Evolutionary conservation across 2,113 vertebrate species (phyloP), one percentile per base, ranked within the genome.

Genomic region (Forbesichthys papilliferus): DNA sequence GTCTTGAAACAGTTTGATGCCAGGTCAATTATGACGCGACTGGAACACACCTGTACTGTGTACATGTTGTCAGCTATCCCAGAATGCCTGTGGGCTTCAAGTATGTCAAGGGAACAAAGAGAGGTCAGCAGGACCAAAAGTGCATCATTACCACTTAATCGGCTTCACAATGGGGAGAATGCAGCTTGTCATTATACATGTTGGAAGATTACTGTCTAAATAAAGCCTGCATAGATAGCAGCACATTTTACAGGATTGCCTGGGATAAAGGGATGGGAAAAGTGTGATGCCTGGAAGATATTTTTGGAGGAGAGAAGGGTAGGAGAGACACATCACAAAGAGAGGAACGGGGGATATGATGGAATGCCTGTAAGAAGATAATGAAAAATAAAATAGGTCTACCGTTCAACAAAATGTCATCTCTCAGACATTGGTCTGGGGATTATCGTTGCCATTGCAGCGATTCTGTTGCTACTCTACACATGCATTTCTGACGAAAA

Each of bases 361-460:
- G 73, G 81, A 80, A 77, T 75, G 78, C 80, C 69, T 56, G 77
- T 67, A 73, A 83, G 74, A 73, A 81, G 77, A 86, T 88, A 89
- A 88, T 87, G 83, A 87, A 76, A 73, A 87, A 86, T 84, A 77
- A 83, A 83, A 87, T 81, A 42, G 36, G 36, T 8, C 36, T 42
- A 68, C 79, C 78, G 74, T 71, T 81, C 74, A 81, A 82, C 75
- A 75, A 88, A 87, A 88, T 86, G 86, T 87, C 84, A 83, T 81
- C 78, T 74, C 62, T 79, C 86, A 81, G 77, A 83, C 82, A 73
- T 55, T 66, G 78, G 84, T 87, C 80, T 66, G 52, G 75, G 80
- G 70, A 85, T 74, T 77, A 58, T 33, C n/a, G 77, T 82, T 89
- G 84, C 82, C 80, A 86, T 84, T 89, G 85, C 67, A 51, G 61